Evolutionary conservation across 2,797 vertebrate genomes (phyloP), one percentile per base, ranked within the genome.

Genomic region (Hephaestus fuliginosus): DNA sequence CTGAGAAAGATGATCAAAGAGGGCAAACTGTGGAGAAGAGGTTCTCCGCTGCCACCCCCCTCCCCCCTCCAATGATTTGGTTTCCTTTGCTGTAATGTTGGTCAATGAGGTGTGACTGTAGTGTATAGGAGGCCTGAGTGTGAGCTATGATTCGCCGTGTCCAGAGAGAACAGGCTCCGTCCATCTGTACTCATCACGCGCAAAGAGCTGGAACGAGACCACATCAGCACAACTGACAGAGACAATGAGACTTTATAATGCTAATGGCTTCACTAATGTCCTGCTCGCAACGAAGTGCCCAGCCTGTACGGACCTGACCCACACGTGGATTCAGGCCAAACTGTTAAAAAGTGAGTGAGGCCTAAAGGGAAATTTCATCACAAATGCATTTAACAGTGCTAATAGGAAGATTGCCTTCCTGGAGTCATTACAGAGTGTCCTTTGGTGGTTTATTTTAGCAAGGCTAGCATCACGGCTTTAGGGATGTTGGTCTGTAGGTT

Each of bases 181-280:
- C 91, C 92, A 93, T 90, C 91, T 91, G 91, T 92, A 92, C 90
- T 92, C 90, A 93, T 94, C 88, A 81, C 79, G 65, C 70, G 80
- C 87, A 76, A 76, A 90, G 89, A 88, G 85, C 84, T 85, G 86
- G 88, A 93, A 91, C 84, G 81, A 86, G 84, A 91, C 86, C 86
- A 85, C 90, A 95, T 93, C 94, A 94, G 93, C 94, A 94, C 90
- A 94, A 90, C 90, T 91, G 92, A 93, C 89, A 87, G 80, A 85
- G 83, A 86, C 87, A 85, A 95, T 91, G 90, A 93, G 88, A 92
- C 90, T 94, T 94, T 92, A 94, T 92, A 74, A 74, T 77, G 20
- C 84, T 82, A 86, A 91, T 87, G 76, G 85, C 65, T 84, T 81
- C 80, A 61, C 83, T 89, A 86, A 87, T 90, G 80, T 87, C 69